Evolutionary conservation across 35 echinoderm and acorn worm genomes (phyloP).

Genomic region (Apostichopus californicus): DNA sequence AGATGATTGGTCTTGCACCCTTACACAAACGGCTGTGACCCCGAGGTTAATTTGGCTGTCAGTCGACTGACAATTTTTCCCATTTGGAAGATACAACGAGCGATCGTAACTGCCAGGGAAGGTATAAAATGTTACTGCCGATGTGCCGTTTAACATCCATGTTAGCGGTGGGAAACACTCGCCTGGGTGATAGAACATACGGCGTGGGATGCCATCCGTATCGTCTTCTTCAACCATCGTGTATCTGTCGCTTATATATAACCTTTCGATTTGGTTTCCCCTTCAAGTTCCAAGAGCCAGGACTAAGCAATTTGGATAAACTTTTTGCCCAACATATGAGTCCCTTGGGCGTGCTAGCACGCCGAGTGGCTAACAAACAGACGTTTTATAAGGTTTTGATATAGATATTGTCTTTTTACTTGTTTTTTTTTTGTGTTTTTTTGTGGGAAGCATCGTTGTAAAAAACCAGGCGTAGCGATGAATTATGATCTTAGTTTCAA

Average conservation of each 20-base stretch:
- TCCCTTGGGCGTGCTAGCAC: conserved; percentile 32
- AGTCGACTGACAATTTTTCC: neutral
- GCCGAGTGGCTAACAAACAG: conserved; percentile 23
- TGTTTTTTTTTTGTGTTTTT: neutral
- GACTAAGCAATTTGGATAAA: conserved; percentile 39
- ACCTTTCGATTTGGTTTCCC: conserved; percentile 6
- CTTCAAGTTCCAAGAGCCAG: neutral
- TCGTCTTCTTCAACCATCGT: conserved; percentile 18
- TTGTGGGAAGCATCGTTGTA: conserved; percentile 6
- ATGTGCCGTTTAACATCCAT: conserved; percentile 9
- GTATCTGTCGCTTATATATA: neutral
- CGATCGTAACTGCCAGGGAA: conserved; percentile 21
- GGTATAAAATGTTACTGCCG: conserved; percentile 51
- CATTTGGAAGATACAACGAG: conserved; percentile 27
- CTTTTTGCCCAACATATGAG: conserved; percentile 53
- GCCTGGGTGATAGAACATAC: conserved; percentile 12
- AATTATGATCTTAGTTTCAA: conserved; percentile 16
- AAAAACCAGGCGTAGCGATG: neutral
- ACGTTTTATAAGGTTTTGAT: conserved; percentile 21
- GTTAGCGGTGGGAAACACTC: conserved; percentile 3
- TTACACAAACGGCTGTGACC: conserved; percentile 31
- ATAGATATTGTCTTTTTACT: neutral
- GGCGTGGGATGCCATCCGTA: conserved; percentile 27
- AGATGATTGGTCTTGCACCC: conserved; percentile 7
- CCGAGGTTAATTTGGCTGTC: conserved; percentile 40